phyloP scores from a whole-genome alignment of 2,797 vertebrate genomes.

The Pagetopsis macropterus region DNA sequence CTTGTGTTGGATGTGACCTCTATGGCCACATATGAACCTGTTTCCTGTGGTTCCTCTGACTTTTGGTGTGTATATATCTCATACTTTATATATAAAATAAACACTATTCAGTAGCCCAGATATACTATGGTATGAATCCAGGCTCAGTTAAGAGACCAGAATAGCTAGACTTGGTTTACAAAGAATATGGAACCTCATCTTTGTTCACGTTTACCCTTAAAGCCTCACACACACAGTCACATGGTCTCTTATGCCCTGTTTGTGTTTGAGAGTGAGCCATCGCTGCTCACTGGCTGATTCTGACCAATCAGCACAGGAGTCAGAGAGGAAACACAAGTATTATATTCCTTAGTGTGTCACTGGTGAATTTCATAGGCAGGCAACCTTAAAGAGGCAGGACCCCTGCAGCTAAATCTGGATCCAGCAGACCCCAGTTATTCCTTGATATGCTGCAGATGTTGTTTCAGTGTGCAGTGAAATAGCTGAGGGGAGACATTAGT shows the following conservation, averaged over 20 bases:
- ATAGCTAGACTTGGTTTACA: neutral
- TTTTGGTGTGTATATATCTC: neutral
- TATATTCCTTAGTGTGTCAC: conserved; percentile 45
- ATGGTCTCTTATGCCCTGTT: conserved; percentile 55
- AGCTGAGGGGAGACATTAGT: conserved; percentile 22
- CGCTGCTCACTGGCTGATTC: conserved; percentile 54
- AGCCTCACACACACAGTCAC: conserved; percentile 47
- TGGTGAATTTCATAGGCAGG: conserved; percentile 55
- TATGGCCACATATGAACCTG: conserved; percentile 7
- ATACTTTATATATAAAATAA: too few species aligned
- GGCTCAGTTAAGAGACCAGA: neutral
- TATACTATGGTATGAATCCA: neutral
- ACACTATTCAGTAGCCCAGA: neutral
- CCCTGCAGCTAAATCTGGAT: conserved; percentile 34
- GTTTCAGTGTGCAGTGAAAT: neutral
- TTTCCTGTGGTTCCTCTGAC: conserved; percentile 5
- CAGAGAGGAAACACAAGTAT: conserved; percentile 53
- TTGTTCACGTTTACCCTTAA: conserved; percentile 17
- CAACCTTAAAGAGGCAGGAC: conserved; percentile 60
- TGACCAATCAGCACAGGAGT: conserved; percentile 62
- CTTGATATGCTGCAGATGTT: conserved; percentile 39
- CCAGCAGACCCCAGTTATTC: conserved; percentile 13
- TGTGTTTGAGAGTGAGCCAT: conserved; percentile 56
- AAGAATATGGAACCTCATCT: neutral
- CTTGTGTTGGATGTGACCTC: conserved; percentile 29